Conservation (phyloP, 2,797 vertebrate species). For the Enteromius anoplus region DNA sequence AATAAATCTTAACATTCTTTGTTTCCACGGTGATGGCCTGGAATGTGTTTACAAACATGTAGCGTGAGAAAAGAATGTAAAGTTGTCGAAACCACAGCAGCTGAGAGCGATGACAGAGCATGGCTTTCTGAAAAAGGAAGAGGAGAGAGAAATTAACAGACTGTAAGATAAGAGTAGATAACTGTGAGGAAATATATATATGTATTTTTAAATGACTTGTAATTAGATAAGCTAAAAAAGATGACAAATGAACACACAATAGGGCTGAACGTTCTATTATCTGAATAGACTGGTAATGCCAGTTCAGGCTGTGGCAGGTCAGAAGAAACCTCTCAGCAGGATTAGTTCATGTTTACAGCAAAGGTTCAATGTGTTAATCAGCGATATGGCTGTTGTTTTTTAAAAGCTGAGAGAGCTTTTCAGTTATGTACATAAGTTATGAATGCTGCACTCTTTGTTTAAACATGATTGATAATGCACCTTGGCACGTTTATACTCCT, state of each 20-base stretch:
- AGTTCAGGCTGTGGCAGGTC: conserved; percentile 30
- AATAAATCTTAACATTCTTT: conserved; percentile 76
- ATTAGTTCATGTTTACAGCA: conserved; percentile 10
- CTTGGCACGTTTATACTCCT: conserved; percentile 83
- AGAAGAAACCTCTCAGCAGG: neutral
- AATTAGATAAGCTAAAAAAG: neutral
- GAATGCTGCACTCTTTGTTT: neutral
- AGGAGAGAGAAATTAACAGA: neutral
- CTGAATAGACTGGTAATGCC: neutral
- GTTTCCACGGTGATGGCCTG: conserved; percentile 72
- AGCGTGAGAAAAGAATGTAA: conserved; percentile 88
- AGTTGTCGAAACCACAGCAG: conserved; percentile 92
- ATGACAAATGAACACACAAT: neutral
- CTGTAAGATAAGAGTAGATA: neutral
- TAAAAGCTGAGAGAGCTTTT: neutral
- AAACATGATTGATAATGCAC: conserved; percentile 71
- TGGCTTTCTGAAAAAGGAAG: conserved; percentile 80
- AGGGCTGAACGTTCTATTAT: neutral
- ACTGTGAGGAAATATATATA: neutral
- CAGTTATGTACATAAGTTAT: neutral
- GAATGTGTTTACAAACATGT: conserved; percentile 93
- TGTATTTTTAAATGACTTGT: neutral
- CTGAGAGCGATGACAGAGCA: conserved; percentile 89
- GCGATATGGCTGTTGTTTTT: neutral
- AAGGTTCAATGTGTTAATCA: neutral